phyloP scores from a whole-genome alignment of 2,888 invertebrate species.

The Epistrophella euchroma region DNA sequence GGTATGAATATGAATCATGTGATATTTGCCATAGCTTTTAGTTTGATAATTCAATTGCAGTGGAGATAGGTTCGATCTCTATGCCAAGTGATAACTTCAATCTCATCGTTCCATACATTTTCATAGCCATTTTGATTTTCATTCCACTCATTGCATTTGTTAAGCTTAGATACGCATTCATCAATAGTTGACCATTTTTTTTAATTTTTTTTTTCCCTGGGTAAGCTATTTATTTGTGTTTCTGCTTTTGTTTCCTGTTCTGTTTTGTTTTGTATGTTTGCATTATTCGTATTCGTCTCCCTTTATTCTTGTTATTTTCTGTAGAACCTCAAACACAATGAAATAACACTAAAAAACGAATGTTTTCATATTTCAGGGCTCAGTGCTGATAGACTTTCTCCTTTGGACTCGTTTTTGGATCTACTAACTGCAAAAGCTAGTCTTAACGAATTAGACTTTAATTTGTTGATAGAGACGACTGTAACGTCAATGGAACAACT shows the following conservation, averaged over 20 bases:
- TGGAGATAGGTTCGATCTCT: conserved; percentile 42
- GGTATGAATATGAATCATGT: conserved; percentile 29
- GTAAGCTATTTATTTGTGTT: conserved; percentile 45
- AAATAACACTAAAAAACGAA: not conserved
- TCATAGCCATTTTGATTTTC: conserved; percentile 53
- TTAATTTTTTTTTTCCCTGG: conserved; percentile 12
- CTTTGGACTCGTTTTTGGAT: conserved; percentile 93
- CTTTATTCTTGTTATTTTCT: conserved; percentile 2
- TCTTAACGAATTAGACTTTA: conserved; percentile 93
- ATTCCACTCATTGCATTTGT: conserved; percentile 59
- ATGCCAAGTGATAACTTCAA: conserved; percentile 14
- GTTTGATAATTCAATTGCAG: conserved; percentile 37
- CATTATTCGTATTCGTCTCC: conserved; percentile 17
- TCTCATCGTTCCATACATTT: conserved; percentile 39
- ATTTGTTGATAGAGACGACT: conserved; percentile 93
- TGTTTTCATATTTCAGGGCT: conserved; percentile 85
- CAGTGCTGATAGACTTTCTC: conserved; percentile 90
- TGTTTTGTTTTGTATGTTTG: not conserved
- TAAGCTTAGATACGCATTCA: conserved; percentile 25
- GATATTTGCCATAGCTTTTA: not conserved
- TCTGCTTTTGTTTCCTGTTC: not conserved
- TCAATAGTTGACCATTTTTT: conserved; percentile 11
- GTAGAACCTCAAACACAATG: not conserved
- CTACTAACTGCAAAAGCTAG: conserved; percentile 94
- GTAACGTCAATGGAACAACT: conserved; percentile 82